Conservation (phyloP, 2,113 vertebrate genomes). For the Pollachius pollachius region DNA sequence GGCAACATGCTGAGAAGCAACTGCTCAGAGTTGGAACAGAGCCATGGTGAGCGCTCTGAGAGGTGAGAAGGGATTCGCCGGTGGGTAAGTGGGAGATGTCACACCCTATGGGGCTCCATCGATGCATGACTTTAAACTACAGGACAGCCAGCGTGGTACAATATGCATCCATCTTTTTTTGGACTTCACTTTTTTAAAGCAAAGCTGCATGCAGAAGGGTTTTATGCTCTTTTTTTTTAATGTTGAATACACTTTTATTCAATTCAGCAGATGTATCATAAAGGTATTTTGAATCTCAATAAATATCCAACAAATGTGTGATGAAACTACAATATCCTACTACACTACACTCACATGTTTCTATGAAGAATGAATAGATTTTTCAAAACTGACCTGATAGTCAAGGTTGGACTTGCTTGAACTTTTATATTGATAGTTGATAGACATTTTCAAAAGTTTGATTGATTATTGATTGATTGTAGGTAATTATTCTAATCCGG, state of each 20-base stretch:
- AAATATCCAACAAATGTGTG: too few relatives aligned
- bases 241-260: too few relatives aligned
- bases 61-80: not conserved
- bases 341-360: too few relatives aligned
- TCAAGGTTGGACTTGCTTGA: too few relatives aligned
- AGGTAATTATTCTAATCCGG: too few relatives aligned
- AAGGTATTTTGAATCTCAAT: too few relatives aligned
- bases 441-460: not conserved
- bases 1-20: not conserved
- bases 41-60: conserved; percentile 2
- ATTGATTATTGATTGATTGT: too few relatives aligned
- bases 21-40: not conserved
- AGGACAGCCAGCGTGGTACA: not conserved
- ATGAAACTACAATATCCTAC: too few relatives aligned
- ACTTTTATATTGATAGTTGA: not conserved
- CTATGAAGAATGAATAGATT: too few relatives aligned
- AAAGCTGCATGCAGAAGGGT: not conserved
- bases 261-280: too few relatives aligned
- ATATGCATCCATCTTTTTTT: not conserved
- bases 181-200: not conserved
- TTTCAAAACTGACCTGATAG: too few relatives aligned
- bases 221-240: too few relatives aligned
- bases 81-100: not conserved
- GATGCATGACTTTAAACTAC: not conserved
- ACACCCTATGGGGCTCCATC: not conserved